phyloP scores from a whole-genome alignment of 2,888 invertebrate genomes.

The Drosophila lutescens region DNA sequence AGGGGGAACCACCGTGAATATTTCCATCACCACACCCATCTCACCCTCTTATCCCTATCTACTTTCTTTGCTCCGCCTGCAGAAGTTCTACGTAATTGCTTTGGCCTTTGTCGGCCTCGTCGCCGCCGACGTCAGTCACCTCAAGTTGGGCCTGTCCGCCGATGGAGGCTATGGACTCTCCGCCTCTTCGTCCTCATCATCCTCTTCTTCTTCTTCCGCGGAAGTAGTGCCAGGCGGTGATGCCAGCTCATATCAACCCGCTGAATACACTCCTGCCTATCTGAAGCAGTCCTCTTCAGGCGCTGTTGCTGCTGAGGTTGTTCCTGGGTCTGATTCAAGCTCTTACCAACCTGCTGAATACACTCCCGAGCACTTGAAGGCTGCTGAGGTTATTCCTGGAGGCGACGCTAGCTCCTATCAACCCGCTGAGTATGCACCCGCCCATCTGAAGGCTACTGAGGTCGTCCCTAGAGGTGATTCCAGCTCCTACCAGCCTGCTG shows the following conservation, averaged over 20 bases:
- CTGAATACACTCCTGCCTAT: slow-evolving; percentile 10
- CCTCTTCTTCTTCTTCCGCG: neutral
- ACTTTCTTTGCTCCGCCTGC: neutral
- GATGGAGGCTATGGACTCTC: slow-evolving; percentile 59
- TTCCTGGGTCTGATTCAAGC: slow-evolving; percentile 28
- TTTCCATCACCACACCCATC: slow-evolving; percentile 6
- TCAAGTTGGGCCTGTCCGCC: slow-evolving; percentile 49
- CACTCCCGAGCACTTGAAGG: slow-evolving; percentile 14
- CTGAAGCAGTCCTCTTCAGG: too few species aligned
- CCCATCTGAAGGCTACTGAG: neutral
- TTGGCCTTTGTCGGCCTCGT: slow-evolving; percentile 61
- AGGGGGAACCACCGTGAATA: slow-evolving; percentile 35
- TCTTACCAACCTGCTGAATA: slow-evolving; percentile 31
- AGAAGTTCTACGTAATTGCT: slow-evolving; percentile 65
- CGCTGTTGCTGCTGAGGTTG: neutral
- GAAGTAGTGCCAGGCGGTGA: slow-evolving; percentile 15
- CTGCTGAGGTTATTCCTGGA: neutral
- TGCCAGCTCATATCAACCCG: slow-evolving; percentile 14
- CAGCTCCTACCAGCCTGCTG: slow-evolving; percentile 26
- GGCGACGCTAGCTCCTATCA: slow-evolving; percentile 8
- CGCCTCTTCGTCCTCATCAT: slow-evolving; percentile 17
- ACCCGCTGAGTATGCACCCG: slow-evolving; percentile 23
- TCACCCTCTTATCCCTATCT: neutral
- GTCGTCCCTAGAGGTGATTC: slow-evolving; percentile 2
- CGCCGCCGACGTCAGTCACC: slow-evolving; percentile 75